Evolutionary conservation across 2,888 invertebrate species (phyloP).

Genomic region (Hecatera dysodea): DNA sequence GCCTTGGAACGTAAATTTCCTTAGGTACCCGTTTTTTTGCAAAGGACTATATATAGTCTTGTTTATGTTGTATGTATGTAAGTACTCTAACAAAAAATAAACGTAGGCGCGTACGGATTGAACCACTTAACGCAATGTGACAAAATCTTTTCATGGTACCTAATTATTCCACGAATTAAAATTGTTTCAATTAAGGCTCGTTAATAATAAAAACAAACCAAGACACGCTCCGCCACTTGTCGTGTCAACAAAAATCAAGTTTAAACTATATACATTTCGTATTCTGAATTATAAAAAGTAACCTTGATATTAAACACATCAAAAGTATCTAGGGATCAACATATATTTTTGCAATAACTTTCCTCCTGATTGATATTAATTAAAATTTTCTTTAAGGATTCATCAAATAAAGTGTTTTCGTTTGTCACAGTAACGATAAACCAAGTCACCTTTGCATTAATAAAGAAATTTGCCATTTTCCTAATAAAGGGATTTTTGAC

Average conservation of each 20-base stretch:
- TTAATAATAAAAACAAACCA: not conserved
- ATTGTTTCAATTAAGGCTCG: not conserved
- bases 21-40: no score
- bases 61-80: not conserved
- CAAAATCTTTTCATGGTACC: not conserved
- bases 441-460: no score
- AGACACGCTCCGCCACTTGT: not conserved
- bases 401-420: no score
- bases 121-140: not conserved
- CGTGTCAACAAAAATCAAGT: not conserved
- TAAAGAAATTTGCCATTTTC: no score
- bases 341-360: no score
- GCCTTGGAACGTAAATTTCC: no score
- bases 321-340: no score
- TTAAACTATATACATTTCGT: slow-evolving; percentile 4
- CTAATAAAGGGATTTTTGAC: no score
- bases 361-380: no score
- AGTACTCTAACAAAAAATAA: slow-evolving; percentile 19
- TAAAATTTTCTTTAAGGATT: no score
- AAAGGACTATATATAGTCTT: not conserved
- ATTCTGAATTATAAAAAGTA: slow-evolving; percentile 24
- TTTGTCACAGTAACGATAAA: no score
- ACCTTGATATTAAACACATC: slow-evolving; percentile 36
- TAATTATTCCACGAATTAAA: not conserved
- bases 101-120: no score